phyloP scores from a whole-genome alignment of 2,797 vertebrate genomes.

The Otolemur crassicaudatus region DNA sequence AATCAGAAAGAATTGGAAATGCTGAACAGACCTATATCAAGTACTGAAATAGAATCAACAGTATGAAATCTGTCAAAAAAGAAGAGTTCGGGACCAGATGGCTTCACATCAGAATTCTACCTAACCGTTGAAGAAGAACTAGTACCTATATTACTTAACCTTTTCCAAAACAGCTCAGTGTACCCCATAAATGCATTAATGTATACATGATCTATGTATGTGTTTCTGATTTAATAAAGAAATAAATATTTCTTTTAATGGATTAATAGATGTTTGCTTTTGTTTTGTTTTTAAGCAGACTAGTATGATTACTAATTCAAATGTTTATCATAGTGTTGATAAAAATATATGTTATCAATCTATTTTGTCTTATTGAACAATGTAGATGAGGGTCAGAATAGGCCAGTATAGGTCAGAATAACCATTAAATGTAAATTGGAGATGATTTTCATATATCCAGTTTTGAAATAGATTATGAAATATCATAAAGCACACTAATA shows the following conservation, averaged over 20 bases:
- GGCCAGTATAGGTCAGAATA: neutral
- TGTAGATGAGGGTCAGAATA: neutral
- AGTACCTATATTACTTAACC: no score
- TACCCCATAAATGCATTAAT: no score
- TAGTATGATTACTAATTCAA: slow-evolving; percentile 2
- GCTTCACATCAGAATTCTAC: no score
- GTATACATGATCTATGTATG: no score
- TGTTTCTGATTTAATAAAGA: no score
- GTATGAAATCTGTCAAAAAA: no score
- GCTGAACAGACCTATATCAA: no score
- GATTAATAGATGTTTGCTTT: neutral
- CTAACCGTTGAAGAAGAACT: no score
- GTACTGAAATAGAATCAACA: no score
- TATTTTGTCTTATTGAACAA: neutral
- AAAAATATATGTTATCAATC: neutral
- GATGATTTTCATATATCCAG: neutral
- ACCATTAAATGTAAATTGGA: neutral
- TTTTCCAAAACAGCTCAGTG: no score
- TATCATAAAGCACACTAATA: neutral
- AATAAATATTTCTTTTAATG: neutral
- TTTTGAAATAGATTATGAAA: neutral
- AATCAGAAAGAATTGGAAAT: no score
- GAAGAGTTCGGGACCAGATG: no score
- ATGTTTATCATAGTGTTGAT: neutral
- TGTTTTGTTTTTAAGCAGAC: neutral